phyloP scores from a whole-genome alignment of 1,140 invertebrate species.

The Nymphalis io region DNA sequence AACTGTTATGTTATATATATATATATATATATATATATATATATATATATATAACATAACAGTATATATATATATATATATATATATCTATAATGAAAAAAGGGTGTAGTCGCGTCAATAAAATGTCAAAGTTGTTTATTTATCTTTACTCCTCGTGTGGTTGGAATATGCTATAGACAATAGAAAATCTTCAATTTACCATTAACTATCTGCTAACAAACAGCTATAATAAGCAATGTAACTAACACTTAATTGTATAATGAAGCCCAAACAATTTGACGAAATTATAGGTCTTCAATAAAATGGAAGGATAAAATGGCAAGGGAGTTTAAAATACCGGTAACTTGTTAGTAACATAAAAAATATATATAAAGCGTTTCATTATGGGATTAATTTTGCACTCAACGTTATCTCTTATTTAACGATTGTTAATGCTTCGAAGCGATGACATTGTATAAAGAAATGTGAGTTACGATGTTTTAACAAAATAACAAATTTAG shows the following conservation, averaged over 20 bases:
- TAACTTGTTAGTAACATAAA: background rate
- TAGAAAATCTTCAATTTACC: background rate
- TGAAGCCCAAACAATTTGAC: constrained; percentile 9
- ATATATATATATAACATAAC: too few species aligned
- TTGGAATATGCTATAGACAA: too few species aligned
- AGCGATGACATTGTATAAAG: constrained; percentile 16
- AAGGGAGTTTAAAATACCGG: background rate
- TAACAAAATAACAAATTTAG: constrained; percentile 24
- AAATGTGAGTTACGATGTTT: constrained; percentile 3
- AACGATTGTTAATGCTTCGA: background rate
- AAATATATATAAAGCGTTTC: too few species aligned
- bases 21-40: too few species aligned
- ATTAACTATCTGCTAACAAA: background rate
- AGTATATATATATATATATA: too few species aligned
- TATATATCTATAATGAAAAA: too few species aligned
- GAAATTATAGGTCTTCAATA: constrained; percentile 16
- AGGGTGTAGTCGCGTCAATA: too few species aligned
- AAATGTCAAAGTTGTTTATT: too few species aligned
- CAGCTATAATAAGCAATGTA: background rate
- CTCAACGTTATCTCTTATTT: background rate
- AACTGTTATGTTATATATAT: too few species aligned
- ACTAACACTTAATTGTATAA: constrained; percentile 20
- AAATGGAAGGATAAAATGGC: too few species aligned
- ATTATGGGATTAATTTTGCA: too few species aligned
- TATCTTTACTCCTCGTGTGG: too few species aligned